Percentiles rank a stretch among this genome's conserved stretches.
Conservation (phyloP, 2,797 vertebrate genomes). For the Gymnocypris eckloni region DNA sequence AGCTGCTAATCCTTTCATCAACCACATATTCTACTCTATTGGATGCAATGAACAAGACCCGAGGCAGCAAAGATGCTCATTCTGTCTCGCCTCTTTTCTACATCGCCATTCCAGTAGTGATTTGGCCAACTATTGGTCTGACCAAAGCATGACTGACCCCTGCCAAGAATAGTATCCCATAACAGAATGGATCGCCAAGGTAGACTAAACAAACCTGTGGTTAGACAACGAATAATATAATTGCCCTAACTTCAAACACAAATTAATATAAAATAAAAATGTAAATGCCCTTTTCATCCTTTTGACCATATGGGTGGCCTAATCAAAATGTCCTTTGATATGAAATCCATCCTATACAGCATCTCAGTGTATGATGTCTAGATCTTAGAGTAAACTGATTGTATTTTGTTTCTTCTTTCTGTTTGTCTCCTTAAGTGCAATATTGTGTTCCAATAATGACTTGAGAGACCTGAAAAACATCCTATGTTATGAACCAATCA, state of each 20-base stretch:
- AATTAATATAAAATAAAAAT: neutral
- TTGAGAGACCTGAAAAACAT: conserved; percentile 66
- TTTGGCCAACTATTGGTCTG: conserved; percentile 63
- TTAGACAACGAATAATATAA: conserved; percentile 54
- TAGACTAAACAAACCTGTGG: conserved; percentile 61
- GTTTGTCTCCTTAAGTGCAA: conserved; percentile 75
- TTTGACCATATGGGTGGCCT: conserved; percentile 37
- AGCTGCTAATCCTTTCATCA: conserved; percentile 57
- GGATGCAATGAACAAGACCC: conserved; percentile 50
- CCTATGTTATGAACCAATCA: conserved; percentile 61
- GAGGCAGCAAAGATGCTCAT: conserved; percentile 56
- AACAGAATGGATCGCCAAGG: conserved; percentile 57
- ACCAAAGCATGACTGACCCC: conserved; percentile 63
- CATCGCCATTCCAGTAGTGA: conserved; percentile 63
- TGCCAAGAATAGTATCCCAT: conserved; percentile 66
- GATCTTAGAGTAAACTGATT: conserved; percentile 58
- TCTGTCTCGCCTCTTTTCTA: conserved; percentile 54
- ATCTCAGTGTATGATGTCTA: conserved; percentile 55
- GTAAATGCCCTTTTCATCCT: conserved; percentile 12
- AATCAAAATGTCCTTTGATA: conserved; percentile 18
- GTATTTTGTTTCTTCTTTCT: conserved; percentile 62
- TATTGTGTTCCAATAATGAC: conserved; percentile 73
- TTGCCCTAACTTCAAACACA: conserved; percentile 38
- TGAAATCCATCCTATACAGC: conserved; percentile 42
- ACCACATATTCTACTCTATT: conserved; percentile 35